Base-by-base conservation (phyloP, 2,888 invertebrate genomes). In the Seira sanloemensis region DNA sequence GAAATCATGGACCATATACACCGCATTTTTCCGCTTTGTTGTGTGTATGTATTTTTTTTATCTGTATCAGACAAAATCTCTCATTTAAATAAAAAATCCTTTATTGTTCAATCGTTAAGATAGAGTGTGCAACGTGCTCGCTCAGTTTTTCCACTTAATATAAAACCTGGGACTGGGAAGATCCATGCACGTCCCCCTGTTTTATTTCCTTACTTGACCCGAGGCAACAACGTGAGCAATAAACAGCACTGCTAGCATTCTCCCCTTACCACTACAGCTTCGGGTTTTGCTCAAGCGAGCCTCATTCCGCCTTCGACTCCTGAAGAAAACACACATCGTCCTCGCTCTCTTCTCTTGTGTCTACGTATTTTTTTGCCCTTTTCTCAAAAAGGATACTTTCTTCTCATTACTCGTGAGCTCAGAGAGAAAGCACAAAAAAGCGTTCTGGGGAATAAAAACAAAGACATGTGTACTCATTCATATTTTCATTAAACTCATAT, bases 171-270 rank as follows among this genome's bases (percentile, higher is more conserved):
- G n/a, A n/a, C n/a, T n/a, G n/a, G n/a, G n/a, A 37, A 37, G 37
- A 37, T 37, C 5, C 37, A 12, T 37, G 12, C 7, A 5, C 12
- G 5, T 37, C 7, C 37, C 12, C 37, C 12, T 37, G 37, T 37
- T 37, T 26, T 58, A 37, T 37, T 80, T 75, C 65, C 50, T 65
- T 79, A 19, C 18, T 2, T 67, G 66, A 18, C 78, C 25, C 66
- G 79, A 76, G 82, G 80, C 67, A 37, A 84, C 86, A 78, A 87
- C 54, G 37, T 37, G 81, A 82, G 85, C 86, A 86, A 83, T 78
- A 85, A 88, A 85, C 88, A 88, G 69, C 80, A 86, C 88, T 86
- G 81, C 83, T 62, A 86, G 88, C 88, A 88, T 86, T 86, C 86
- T 88, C 86, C 78, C 86, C 73, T 79, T n/a, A n/a, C n/a, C n/a